Evolutionary conservation across 37 sponge, comb jelly and placozoan genomes (phyloP), one percentile per base, ranked within the genome.

Genomic region (Geodia barretti): DNA sequence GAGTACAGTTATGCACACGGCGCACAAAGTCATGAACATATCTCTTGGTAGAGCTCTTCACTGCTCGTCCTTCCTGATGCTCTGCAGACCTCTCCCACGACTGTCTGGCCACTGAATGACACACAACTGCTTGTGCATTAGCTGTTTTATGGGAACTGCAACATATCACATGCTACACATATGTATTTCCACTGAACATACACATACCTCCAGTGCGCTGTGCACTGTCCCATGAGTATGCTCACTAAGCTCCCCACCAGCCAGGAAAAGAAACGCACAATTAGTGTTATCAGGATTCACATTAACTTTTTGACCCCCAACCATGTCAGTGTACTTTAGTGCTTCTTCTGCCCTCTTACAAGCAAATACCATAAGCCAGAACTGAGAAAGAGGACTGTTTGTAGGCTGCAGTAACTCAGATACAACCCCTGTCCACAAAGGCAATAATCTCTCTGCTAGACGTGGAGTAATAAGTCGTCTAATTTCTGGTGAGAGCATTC

Each of bases 201-300:
- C n/a, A 47, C 14, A 14, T 47, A 47, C 54, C 54, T 47, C 37
- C 62, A 29, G 59, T 60, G 61, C 32, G 54, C 59, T 47, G 33
- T 40, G 70, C 76, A 83, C 58, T 91, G 47, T 74, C 75, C 81
- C 78, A 79, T 81, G 60, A 78, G 86, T 28, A 64, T 39, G 36
- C 92, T 86, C 41, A 96, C 42, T 3, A 82, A 38, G 19, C 81
- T 74, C 63, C 75, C 84, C 30, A 96, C 61, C 4, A 92, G 58
- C 96, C 96, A 96, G 0, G 88, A 96, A 75, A 96, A 96, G 96
- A 29, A 96, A 75, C 47, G 84, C 71, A 39, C 92, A 95, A 31
- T 70, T 41, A 35, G 70, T 79, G n/a, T 79, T 84, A 21, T 54
- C 36, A 24, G 37, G 29, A 23, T 70, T 40, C 34, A 61, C 59